Evolutionary conservation across 2,113 vertebrate genomes (phyloP), one percentile per base, ranked within the genome.

Genomic region (Prochilodus magdalenae): DNA sequence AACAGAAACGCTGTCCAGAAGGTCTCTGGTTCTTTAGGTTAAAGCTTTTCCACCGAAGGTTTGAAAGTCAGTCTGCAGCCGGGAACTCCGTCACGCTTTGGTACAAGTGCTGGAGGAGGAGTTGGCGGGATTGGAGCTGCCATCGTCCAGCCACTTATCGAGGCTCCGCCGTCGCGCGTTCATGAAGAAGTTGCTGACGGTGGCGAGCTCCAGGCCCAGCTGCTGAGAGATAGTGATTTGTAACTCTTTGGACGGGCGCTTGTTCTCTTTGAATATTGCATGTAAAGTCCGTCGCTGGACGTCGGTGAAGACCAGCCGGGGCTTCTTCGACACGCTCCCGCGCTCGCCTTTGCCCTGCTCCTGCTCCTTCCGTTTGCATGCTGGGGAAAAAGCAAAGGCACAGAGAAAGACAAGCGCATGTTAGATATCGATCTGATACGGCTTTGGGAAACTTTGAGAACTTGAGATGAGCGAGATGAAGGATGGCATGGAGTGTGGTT

Each of bases 151-250:
- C 98, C 98, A 99, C 90, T 99, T 99, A 91, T 99, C 98, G 86
- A 99, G 95, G 92, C 98, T 99, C 90, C 98, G 94, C 89, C 98
- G 95, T 62, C 98, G 94, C 10, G 98, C 98, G 29, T 99, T 99
- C 98, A 99, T 99, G 92, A 99, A 99, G 95, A 99, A 99, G 94
- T 99, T 99, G 95, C 97, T 99, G 94, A 99, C 97, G 11, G 98
- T 99, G 92, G 98, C 94, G 89, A 99, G 94, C 95, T 99, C 98
- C 89, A 99, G 92, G 86, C 98, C 98, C 72, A 99, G 95, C 95
- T 99, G 98, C 95, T 99, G 98, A 87, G 98, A 97, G 88, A 99
- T 99, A 93, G 98, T 99, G 91, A 99, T 94, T 92, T 99, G 98
- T 88, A 99, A 94, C 91, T 99, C 98, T 95, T 99, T 99, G 94